These are phyloP conservation scores for Sanderia malayensis DNA, from an alignment of 30 jellyfish, hydroid and myxozoan species.

Conservation along the genomic window DNA sequence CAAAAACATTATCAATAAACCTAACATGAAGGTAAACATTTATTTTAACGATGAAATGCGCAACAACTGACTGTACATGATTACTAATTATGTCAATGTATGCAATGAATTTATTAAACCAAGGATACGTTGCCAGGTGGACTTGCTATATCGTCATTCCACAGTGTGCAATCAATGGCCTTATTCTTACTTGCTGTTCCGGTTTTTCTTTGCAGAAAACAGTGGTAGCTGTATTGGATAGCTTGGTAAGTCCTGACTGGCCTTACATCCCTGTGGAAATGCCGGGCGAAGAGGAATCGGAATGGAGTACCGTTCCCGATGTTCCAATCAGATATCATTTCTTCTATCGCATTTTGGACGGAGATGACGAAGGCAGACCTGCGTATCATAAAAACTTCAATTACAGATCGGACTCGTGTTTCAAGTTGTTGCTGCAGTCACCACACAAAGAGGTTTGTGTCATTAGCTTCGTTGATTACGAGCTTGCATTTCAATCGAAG, in stretches of 20 bases:
- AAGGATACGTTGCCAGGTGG: no score
- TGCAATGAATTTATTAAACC: no score
- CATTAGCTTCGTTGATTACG: no score
- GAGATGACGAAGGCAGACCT: conserved; percentile 75
- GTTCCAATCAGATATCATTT: conserved; percentile 84
- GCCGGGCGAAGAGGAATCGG: conserved; percentile 58
- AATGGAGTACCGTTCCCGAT: conserved; percentile 69
- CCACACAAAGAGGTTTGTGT: conserved; percentile 62
- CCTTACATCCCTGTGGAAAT: conserved; percentile 68
- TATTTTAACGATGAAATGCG: no score
- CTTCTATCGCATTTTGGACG: conserved; percentile 76
- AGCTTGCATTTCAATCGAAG: no score
- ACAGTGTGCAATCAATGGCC: no score
- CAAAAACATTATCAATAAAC: conserved; percentile 31
- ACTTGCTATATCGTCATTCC: no score
- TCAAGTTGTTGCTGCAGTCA: conserved; percentile 47
- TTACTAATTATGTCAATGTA: no score
- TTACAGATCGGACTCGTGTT: conserved; percentile 49
- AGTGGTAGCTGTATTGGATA: conserved; percentile 81
- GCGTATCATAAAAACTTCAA: conserved; percentile 45
- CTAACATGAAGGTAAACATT: conserved; percentile 61
- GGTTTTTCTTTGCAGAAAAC: conserved; percentile 88
- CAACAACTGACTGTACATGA: no score
- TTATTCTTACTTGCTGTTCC: no score
- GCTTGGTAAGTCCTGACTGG: conserved; percentile 90